Base-by-base conservation (phyloP, 35 echinoderm and acorn worm species). In the Ophiothrix spiculata region DNA sequence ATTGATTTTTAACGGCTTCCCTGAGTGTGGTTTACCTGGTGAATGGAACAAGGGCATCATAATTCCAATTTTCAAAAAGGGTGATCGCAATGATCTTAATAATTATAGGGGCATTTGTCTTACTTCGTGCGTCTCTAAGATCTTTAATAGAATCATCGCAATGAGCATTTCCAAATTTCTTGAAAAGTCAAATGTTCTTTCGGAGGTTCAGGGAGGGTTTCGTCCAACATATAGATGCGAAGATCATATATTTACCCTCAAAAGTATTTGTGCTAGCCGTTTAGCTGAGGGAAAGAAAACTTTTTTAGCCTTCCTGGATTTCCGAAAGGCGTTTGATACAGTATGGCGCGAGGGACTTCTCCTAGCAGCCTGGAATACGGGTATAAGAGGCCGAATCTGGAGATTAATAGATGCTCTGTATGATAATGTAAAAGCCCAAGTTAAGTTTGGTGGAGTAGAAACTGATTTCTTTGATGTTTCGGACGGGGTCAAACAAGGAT, bases 221-320 rank as follows among this genome's bases (percentile, higher is more conserved):
- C 13, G 76, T 4, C 32, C 32, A 78, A n/a, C 32, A 4, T 16
- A 36, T 16, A 11, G 76, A 21, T 78, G 76, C 32, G 76, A 78
- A 36, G 76, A 78, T 39, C 76, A 78, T n/a, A 78, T 78, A 34
- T 78, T 78, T 35, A 39, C 38, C 4, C 2, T 78, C 4, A 78
- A 78, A 39, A 35, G 12, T 39, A 37, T 78, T 37, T 6, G 16
- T 21, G 76, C 76, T n/a, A 11, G 12, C 15, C 15, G 38, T 21
- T 34, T 37, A 34, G 76, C 76, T 34, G 76, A 78, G 25, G 76
- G 76, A 21, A 78, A 78, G 36, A 78, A 78, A 10, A 78, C 76
- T 1, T 78, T 34, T 78, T 21, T 78, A 34, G 76, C 76, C 76
- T 78, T 78, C 76, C 31, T 78, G 33, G 76, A 78, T 78, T 78